These are phyloP conservation scores for Cotesia congregata DNA, from an alignment of 2,888 invertebrate genomes.

Conservation along the genomic window DNA sequence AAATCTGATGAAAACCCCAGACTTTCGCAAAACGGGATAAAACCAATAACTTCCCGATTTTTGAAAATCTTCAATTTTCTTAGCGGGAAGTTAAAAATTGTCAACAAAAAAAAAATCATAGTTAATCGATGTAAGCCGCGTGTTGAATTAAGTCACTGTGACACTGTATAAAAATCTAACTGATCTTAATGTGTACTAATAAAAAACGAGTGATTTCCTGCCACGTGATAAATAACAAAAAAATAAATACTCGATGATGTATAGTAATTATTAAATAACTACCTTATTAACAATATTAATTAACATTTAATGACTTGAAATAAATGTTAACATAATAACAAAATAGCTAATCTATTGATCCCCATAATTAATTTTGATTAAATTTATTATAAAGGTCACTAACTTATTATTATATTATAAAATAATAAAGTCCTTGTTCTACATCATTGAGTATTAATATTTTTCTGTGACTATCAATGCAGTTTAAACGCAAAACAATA, in stretches of 20 bases:
- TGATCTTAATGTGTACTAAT: conserved; percentile 63
- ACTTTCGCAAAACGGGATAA: too few relatives aligned
- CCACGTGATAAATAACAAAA: conserved; percentile 21
- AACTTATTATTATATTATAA: not conserved
- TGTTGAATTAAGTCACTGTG: conserved; percentile 49
- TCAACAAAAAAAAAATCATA: conserved; percentile 29
- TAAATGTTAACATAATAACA: not conserved
- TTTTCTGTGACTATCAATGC: not conserved
- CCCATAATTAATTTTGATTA: not conserved
- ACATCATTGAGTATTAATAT: not conserved
- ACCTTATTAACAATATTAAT: conserved; percentile 6
- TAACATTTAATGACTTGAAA: not conserved
- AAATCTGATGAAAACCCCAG: too few relatives aligned
- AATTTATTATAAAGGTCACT: not conserved
- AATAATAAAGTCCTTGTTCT: not conserved
- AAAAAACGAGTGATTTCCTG: conserved; percentile 57
- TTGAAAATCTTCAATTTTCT: too few relatives aligned
- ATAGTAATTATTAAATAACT: not conserved
- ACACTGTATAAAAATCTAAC: conserved; percentile 68
- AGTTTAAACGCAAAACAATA: not conserved
- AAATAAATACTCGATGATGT: not conserved
- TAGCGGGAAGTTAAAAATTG: too few relatives aligned
- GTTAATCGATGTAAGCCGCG: conserved; percentile 45
- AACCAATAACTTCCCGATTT: too few relatives aligned
- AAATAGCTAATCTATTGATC: not conserved